These are phyloP conservation scores for Cyphomyrus discorhynchus DNA, from an alignment of 2,113 vertebrate genomes.

Conservation along the genomic window DNA sequence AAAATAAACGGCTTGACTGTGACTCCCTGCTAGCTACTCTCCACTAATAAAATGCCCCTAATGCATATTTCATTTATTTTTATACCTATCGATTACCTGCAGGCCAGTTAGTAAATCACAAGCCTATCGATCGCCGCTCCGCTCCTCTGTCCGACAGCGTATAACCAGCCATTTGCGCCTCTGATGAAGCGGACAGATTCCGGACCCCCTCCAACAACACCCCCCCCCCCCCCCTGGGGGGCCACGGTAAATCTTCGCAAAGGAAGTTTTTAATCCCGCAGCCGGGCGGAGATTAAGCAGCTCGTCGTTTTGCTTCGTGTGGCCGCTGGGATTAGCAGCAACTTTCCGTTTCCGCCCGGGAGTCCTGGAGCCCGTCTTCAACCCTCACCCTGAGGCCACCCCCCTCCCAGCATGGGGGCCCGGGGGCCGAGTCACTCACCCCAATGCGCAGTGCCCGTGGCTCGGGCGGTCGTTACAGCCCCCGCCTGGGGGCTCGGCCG, in stretches of 20 bases:
- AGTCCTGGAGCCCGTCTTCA: conserved; percentile 19
- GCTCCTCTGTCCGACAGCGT: conserved; percentile 68
- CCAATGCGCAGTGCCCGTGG: background rate
- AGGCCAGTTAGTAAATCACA: conserved; percentile 76
- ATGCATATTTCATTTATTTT: conserved; percentile 83
- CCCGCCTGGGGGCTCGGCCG: background rate
- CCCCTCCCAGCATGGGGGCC: background rate
- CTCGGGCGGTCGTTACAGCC: too few species aligned
- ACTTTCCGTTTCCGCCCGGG: conserved; percentile 55
- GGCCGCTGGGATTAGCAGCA: conserved; percentile 48
- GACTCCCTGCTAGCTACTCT: conserved; percentile 64
- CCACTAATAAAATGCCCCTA: conserved; percentile 74
- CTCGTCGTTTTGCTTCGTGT: conserved; percentile 58
- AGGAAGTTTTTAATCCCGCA: conserved; percentile 77
- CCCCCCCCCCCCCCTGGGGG: background rate
- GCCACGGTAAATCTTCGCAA: conserved; percentile 72
- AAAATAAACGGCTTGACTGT: conserved; percentile 71
- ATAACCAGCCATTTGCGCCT: conserved; percentile 71
- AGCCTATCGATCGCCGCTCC: conserved; percentile 70
- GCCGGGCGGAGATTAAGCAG: conserved; percentile 65
- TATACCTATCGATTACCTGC: conserved; percentile 79
- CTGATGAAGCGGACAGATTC: conserved; percentile 70
- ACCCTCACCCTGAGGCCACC: background rate
- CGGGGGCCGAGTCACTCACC: background rate
- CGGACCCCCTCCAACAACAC: conserved; percentile 44